Evolutionary conservation across 1,140 invertebrate species (phyloP).

Genomic region (Adoxophyes honmai): DNA sequence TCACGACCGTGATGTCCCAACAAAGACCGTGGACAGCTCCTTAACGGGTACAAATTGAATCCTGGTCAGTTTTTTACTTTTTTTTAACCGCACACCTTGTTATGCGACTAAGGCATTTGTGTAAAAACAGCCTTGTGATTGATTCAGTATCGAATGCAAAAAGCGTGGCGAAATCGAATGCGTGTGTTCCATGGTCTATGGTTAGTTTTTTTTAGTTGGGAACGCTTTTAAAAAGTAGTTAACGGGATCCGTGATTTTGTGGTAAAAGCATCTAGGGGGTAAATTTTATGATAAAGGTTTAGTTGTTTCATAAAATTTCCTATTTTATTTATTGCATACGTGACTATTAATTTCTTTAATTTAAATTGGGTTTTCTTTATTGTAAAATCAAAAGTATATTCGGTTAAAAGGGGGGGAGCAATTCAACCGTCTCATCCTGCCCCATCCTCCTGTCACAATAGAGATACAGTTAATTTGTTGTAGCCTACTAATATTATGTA

Average conservation of each 20-base stretch:
- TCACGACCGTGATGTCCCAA: conserved; percentile 33
- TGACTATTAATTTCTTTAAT: no score
- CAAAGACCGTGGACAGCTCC: conserved; percentile 36
- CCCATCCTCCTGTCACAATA: no score
- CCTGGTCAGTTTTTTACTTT: conserved; percentile 29
- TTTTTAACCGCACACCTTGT: conserved; percentile 34
- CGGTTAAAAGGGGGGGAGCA: no score
- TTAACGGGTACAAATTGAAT: conserved; percentile 58
- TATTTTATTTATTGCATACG: no score
- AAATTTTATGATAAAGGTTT: no score
- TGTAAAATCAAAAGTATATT: no score
- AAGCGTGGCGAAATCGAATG: conserved; percentile 45
- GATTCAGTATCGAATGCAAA: conserved; percentile 41
- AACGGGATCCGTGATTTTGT: background rate
- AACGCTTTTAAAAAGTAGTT: conserved; percentile 13
- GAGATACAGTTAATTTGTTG: no score
- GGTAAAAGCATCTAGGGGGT: no score
- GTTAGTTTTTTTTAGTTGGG: background rate
- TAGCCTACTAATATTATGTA: no score
- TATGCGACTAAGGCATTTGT: conserved; percentile 25
- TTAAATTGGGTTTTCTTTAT: no score
- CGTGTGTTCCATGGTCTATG: conserved; percentile 36
- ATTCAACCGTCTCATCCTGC: no score
- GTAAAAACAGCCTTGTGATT: conserved; percentile 22
- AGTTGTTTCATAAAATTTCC: no score